Base-by-base conservation (phyloP, 2,113 vertebrate species). In the Otolemur garnettii region DNA sequence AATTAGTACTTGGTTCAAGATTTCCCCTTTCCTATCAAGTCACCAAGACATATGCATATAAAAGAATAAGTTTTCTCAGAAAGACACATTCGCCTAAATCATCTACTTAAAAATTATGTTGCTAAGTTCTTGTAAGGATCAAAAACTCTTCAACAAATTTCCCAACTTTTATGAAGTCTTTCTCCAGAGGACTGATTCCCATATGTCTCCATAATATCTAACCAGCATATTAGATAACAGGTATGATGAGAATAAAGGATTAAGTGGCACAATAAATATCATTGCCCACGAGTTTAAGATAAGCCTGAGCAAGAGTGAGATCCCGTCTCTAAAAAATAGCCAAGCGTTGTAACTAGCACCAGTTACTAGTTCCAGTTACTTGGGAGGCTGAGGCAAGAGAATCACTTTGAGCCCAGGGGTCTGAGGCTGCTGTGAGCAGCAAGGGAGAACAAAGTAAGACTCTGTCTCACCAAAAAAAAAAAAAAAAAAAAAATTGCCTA, bases 101-200 rank as follows among this genome's bases (percentile, higher is more conserved):
- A 95, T 33, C 28, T 74, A 62, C 10, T 60, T 88, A 72, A 10
- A 91, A 93, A 85, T 86, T 84, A 91, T 42, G 75, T 86, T 62
- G 90, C 79, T 89, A 78, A 91, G 62, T 77, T 96, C 75, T 86
- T 89, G 22, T 89, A 78, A 35, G 35, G 68, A 35, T 91, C 62
- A 87, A 88, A 81, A 96, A 53, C 35, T 50, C 38, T 38, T 38
- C 45, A 50, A 50, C 45, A 50, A 80, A 85, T 71, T 85, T 81
- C 45, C 82, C 69, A 88, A 88, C 13, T 50, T 93, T 45, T 68
- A 82, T 57, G 62, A 68, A 86, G 24, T 94, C 81, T 90, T 87
- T 87, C 35, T 93, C 22, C 92, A 55, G 8, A 53, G 35, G 45
- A 26, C 14, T 42, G 4, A 93, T 59, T 72, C 79, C 28, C 74